Evolutionary conservation across 2,113 vertebrate species (phyloP), one percentile per base, ranked within the genome.

Genomic region (Hemichromis elongatus): DNA sequence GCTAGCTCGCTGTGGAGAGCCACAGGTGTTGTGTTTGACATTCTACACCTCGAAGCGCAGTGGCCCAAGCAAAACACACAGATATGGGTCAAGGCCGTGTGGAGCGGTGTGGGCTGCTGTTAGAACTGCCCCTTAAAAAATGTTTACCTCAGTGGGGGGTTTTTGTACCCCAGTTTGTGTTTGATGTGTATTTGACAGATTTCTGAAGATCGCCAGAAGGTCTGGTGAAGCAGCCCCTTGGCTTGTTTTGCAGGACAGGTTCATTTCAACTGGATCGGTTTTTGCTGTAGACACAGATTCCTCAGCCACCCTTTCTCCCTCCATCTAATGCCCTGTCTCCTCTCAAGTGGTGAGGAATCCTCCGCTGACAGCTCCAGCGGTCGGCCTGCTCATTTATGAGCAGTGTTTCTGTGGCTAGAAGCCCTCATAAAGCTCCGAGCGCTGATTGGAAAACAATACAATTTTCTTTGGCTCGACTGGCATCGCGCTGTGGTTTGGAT

Each of bases 381-480:
- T 83, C 85, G 73, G 80, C 84, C 77, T 89, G 80, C 63, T 87
- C 68, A 19, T 83, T 89, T 87, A 89, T 83, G 89, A 90, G 70
- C 56, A 33, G 47, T 85, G 82, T 86, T 87, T 86, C 84, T 90
- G 92, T 70, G 90, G 92, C 86, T 90, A 81, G 81, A 78, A 82
- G 61, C 37, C 24, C 86, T 87, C 81, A 63, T 86, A 91, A 91
- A 93, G 63, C 82, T 75, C 18, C 80, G 10, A 55, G 66, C 87
- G 59, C 53, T 86, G 88, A 93, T 93, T 90, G 89, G 87, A 85
- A 94, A 95, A 93, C 90, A 89, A 85, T 88, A 80, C 61, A 33
- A 9, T 91, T 88, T 91, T 81, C 84, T 91, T 92, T 94, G 81
- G 92, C 92, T 77, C 5, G 5, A 11, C 80, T 66, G 79, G 82